Conservation (phyloP, 1,140 invertebrate species). For the Mercenaria mercenaria region DNA sequence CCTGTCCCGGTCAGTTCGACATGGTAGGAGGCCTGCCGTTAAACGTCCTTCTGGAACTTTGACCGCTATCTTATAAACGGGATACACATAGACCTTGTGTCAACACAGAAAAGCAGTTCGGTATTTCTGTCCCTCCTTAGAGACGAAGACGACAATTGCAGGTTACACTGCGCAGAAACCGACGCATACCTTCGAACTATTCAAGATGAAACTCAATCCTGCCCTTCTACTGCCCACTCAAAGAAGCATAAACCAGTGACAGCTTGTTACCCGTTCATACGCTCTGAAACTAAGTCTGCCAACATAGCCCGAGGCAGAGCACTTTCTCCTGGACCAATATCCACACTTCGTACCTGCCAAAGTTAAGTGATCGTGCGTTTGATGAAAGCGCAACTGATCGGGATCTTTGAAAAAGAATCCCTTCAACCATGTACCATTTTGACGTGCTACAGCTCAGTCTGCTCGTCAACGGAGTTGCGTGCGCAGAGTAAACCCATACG, state of each 20-base stretch:
- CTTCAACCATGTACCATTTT: background rate
- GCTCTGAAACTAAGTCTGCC: background rate
- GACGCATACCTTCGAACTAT: background rate
- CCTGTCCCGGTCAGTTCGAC: background rate
- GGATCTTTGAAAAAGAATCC: background rate
- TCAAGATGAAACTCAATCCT: background rate
- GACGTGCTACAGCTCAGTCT: background rate
- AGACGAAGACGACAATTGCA: background rate
- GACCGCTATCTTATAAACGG: background rate
- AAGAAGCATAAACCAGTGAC: background rate
- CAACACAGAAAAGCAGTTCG: background rate
- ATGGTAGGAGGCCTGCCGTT: background rate
- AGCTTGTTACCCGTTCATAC: background rate
- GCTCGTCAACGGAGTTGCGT: background rate
- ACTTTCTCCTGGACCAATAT: background rate
- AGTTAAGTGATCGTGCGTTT: background rate
- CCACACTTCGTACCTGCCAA: background rate
- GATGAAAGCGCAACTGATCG: background rate
- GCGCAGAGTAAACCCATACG: background rate
- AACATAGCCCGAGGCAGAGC: background rate
- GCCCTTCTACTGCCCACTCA: background rate
- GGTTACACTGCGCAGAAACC: background rate
- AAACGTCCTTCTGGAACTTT: background rate
- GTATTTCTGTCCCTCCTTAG: background rate
- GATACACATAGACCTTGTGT: background rate